These are phyloP conservation scores for Pogoniulus pusillus DNA, from an alignment of 2,797 vertebrate species.

Conservation along the genomic window DNA sequence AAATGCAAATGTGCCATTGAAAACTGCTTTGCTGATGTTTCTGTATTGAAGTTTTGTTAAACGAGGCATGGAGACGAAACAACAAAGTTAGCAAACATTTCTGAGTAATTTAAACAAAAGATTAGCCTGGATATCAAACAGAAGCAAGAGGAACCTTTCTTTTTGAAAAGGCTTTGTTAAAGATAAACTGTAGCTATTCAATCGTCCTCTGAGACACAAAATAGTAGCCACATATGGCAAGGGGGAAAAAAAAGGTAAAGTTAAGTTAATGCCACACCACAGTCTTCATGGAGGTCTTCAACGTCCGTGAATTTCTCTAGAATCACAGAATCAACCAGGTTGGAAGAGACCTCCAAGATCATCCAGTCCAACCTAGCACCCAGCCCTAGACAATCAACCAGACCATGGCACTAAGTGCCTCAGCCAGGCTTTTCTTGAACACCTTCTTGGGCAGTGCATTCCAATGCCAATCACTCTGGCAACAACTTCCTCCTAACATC, in stretches of 20 bases:
- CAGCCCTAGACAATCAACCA: too few species aligned
- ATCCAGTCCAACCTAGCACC: too few species aligned
- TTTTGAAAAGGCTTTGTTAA: not conserved
- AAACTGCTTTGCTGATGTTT: not conserved
- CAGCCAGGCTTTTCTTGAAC: too few species aligned
- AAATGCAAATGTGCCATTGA: not conserved
- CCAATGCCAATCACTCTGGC: too few species aligned
- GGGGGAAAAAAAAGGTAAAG: not conserved
- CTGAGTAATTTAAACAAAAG: not conserved
- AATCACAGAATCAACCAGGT: too few species aligned
- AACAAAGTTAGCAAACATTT: not conserved
- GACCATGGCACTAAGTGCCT: too few species aligned
- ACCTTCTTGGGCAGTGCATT: too few species aligned
- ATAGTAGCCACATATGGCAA: not conserved
- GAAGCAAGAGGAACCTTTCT: not conserved
- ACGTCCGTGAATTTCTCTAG: not conserved
- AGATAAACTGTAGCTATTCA: not conserved
- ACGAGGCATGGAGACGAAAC: not conserved
- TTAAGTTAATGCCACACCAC: not conserved
- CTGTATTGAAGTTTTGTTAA: not conserved
- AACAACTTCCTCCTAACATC: too few species aligned
- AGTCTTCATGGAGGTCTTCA: not conserved
- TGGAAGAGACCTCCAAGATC: too few species aligned
- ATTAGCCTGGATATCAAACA: not conserved
- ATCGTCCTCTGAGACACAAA: not conserved